These are phyloP conservation scores for Hirtodrosophila duncani DNA, from an alignment of 2,888 invertebrate genomes.

Conservation along the genomic window DNA sequence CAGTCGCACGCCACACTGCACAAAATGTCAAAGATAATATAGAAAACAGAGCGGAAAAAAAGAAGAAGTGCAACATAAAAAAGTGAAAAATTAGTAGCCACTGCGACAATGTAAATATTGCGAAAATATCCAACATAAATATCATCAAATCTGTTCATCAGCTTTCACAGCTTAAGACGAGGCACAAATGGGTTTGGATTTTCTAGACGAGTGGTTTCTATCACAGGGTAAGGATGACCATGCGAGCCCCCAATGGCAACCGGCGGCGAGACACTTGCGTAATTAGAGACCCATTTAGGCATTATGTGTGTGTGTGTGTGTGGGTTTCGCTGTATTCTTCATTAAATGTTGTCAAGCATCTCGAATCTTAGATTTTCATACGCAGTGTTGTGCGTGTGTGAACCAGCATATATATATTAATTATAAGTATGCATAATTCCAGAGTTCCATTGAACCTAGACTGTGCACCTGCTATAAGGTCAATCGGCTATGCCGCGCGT, in stretches of 20 bases:
- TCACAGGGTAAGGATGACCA: slow-evolving; percentile 75
- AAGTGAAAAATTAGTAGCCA: slow-evolving; percentile 20
- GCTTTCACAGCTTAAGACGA: slow-evolving; percentile 21
- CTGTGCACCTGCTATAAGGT: slow-evolving; percentile 64
- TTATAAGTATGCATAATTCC: slow-evolving; percentile 43
- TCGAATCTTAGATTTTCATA: no score
- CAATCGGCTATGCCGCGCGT: slow-evolving; percentile 35
- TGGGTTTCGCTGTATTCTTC: no score
- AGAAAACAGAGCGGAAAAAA: not conserved
- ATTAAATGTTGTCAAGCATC: no score
- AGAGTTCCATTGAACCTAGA: slow-evolving; percentile 57
- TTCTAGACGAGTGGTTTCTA: slow-evolving; percentile 78
- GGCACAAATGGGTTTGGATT: slow-evolving; percentile 73
- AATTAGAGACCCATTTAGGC: slow-evolving; percentile 53
- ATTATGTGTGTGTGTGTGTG: no score
- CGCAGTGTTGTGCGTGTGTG: no score
- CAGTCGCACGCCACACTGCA: slow-evolving; percentile 32
- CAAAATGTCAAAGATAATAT: slow-evolving; percentile 48
- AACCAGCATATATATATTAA: not conserved
- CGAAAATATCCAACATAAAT: slow-evolving; percentile 18
- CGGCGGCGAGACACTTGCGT: slow-evolving; percentile 48
- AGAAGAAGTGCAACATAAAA: slow-evolving; percentile 1
- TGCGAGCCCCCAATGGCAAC: slow-evolving; percentile 3
- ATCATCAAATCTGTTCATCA: slow-evolving; percentile 40
- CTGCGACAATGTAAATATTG: slow-evolving; percentile 48